Evolutionary conservation across 2,888 invertebrate genomes (phyloP), one percentile per base, ranked within the genome.

Genomic region (Eristalis arbustorum): DNA sequence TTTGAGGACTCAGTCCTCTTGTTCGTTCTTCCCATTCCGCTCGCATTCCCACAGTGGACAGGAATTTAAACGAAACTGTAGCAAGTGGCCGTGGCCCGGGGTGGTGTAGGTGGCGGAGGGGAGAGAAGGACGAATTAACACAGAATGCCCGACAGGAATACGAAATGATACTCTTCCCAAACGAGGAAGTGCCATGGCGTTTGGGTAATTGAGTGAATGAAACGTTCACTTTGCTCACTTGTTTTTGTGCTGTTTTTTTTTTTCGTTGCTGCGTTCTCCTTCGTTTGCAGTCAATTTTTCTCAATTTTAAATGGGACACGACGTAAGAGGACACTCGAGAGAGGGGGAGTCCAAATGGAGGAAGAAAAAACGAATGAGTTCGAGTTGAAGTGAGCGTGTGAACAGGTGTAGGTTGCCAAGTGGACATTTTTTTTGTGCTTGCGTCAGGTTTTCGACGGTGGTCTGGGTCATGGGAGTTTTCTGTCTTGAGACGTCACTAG

Each of bases 191-290:
- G 62, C 79, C 66, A 80, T 40, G 67, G 59, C 31, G 67, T 18
- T 76, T 72, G 81, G 76, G 76, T 81, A 84, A 84, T 84, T 75
- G 84, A 81, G 81, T 81, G 81, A 76, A 80, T 72, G 72, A 81
- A 84, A 76, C 18, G 49, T 84, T 72, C 42, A 74, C 42, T 49
- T 77, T 68, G 23, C 61, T 63, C 68, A 63, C 68, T 68, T n/a
- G 40, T 42, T 49, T 49, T 49, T 49, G n/a, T 49, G 18, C 18
- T 2, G 18, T 8, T 61, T 59, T 34, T 62, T 22, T 74, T 18
- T 25, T n/a, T n/a, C n/a, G n/a, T n/a, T n/a, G n/a, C 49, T 63
- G 49, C n/a, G n/a, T n/a, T n/a, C n/a, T n/a, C n/a, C n/a, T 22
- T 69, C 22, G 6, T 8, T 59, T 59, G 6, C 1, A 40, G 61